Base-by-base conservation (phyloP, 2,797 vertebrate species). In the Cichlasoma orientale region DNA sequence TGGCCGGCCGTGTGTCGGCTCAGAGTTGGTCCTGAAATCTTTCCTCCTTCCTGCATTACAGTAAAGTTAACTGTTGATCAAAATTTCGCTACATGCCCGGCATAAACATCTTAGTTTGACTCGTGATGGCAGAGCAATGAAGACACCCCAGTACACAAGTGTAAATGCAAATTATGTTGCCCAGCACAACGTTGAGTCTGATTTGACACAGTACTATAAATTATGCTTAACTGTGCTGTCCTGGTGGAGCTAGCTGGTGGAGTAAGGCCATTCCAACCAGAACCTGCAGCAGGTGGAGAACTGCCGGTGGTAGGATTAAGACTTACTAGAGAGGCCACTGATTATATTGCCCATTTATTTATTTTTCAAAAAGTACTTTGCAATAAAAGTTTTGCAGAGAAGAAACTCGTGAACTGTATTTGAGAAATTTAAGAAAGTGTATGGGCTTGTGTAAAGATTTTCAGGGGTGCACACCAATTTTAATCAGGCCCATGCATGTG, bases 351-450 rank as follows among this genome's bases (percentile, higher is more conserved):
- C 8, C 36, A 25, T 16, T 63, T 44, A 63, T 63, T 63, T 63
- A 41, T 41, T 41, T 23, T 13, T 25, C 36, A 41, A 41, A 63
- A 63, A 38, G 25, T 44, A 25, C 4, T 63, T 63, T 25, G 14
- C 59, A 66, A 66, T 27, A 27, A 44, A 63, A 66, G 11, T 18
- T 66, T 66, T 47, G 25, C 0, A 2, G 38, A 27, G 59, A 44
- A 44, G 21, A 63, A 63, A 38, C 13, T 44, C 16, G 25, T 16
- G 33, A 44, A 21, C 14, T 63, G 16, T 13, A 21, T 63, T 63
- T 63, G 12, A 25, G 16, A 25, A 25, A 14, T 0, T 41, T 63
- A 44, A 25, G 4, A 0, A 0, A 63, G 21, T 13, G 21, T 63
- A 0, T 25, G 21, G 23, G 41, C 36, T 21, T 63, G 21, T 44